Base-by-base conservation (phyloP, 2,113 vertebrate genomes). In the Antigone vipio region DNA sequence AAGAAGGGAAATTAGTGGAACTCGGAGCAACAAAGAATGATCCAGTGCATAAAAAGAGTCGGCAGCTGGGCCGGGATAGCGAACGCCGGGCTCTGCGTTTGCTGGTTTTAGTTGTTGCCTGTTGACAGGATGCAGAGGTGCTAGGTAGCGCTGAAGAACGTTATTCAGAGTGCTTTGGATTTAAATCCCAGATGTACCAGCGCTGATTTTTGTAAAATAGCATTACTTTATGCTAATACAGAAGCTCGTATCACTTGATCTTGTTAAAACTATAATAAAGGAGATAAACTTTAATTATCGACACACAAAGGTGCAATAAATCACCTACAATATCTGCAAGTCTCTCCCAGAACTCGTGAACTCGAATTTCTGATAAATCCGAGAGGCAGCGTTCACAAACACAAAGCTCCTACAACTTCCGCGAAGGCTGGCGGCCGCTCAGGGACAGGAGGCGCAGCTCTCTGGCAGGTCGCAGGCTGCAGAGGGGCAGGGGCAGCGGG, bases 31-130 rank as follows among this genome's bases (percentile, higher is more conserved):
- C 50, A 27, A 32, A 45, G 24, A 30, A 24, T 16, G 19, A 16
- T 10, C 8, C 15, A 1, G 21, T 18, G 15, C 14, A 15, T 19
- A 16, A 23, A 20, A 32, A 11, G 3, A 0, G 5, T 3, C 21
- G 29, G 29, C 16, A 29, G 38, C 12, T 5, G 15, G 7, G 35
- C 18, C 15, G 42, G 18, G 11, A 12, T 30, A 15, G 35, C 1
- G 12, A 47, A 26, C 13, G 11, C 40, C 3, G 3, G 19, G 20
- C 49, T 27, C 62, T 12, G 42, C 5, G 1, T 26, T 29, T 42
- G 12, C 9, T 23, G 35, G 5, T 16, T 80, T 53, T 26, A 12
- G n/a, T 14, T 38, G 42, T 12, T 58, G 44, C 40, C 19, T 8
- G 1, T 32, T 78, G 64, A 6, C 17, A 32, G 20, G 38, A 20